Percentiles rank a stretch among this genome's conserved stretches.
These are phyloP conservation scores for Tholera decimalis DNA, from an alignment of 2,888 invertebrate species.

Conservation along the genomic window DNA sequence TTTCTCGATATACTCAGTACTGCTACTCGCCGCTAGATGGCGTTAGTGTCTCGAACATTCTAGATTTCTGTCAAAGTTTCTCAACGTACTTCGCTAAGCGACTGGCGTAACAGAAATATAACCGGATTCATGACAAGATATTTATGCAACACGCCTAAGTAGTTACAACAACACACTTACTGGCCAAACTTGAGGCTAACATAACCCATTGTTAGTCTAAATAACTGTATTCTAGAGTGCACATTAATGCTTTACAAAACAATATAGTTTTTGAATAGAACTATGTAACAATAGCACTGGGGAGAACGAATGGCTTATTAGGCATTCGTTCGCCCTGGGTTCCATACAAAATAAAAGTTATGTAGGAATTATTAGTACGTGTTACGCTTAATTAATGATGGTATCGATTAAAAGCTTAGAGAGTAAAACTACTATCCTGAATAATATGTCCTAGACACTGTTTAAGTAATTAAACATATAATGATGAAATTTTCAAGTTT, in stretches of 20 bases:
- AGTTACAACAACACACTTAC: slow-evolving; percentile 22
- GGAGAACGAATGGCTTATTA: background rate
- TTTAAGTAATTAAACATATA: too few species aligned
- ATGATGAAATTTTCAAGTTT: too few species aligned
- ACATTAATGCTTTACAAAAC: slow-evolving; percentile 50
- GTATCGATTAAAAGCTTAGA: too few species aligned
- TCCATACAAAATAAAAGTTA: slow-evolving; percentile 36
- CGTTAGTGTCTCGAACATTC: too few species aligned
- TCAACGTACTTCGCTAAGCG: too few species aligned
- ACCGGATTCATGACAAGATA: slow-evolving; percentile 11
- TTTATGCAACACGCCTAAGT: slow-evolving; percentile 27
- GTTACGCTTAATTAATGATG: background rate
- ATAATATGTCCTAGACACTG: too few species aligned
- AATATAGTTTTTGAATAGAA: slow-evolving; percentile 62
- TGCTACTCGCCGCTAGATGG: too few species aligned
- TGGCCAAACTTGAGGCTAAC: slow-evolving; percentile 28
- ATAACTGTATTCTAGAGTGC: slow-evolving; percentile 43
- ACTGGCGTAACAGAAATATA: background rate
- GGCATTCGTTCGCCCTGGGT: too few species aligned
- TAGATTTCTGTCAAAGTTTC: too few species aligned
- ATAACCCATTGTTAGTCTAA: slow-evolving; percentile 55
- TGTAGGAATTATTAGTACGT: background rate
- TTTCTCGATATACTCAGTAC: too few species aligned
- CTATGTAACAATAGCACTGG: slow-evolving; percentile 51
- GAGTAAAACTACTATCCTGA: too few species aligned